These are phyloP conservation scores for Centruroides sculpturatus DNA, from an alignment of 1,140 invertebrate genomes.

Conservation along the genomic window DNA sequence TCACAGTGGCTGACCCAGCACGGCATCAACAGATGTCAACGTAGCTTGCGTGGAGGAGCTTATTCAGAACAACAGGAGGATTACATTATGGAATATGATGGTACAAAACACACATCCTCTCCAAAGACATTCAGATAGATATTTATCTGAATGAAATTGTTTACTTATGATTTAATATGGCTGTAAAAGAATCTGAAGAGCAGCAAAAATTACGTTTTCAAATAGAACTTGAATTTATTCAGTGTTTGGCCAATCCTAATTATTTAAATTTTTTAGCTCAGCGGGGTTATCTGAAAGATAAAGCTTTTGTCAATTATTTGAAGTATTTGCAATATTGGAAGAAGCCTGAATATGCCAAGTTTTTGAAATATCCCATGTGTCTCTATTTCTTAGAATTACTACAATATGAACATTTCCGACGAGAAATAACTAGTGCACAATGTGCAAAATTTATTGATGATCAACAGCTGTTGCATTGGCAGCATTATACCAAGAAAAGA, in stretches of 20 bases:
- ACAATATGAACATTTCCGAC: constrained; percentile 92
- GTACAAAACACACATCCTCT: too few relatives aligned
- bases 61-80: too few relatives aligned
- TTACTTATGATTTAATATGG: too few relatives aligned
- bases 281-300: constrained; percentile 89
- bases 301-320: constrained; percentile 87
- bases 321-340: constrained; percentile 98
- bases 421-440: constrained; percentile 86
- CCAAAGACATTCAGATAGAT: too few relatives aligned
- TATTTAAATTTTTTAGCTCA: constrained; percentile 98
- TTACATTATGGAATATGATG: too few relatives aligned
- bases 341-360: constrained; percentile 92
- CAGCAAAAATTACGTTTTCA: constrained; percentile 80
- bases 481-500: constrained; percentile 86
- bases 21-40: too few relatives aligned
- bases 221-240: constrained; percentile 96
- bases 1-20: too few relatives aligned
- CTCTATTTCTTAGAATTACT: constrained; percentile 90
- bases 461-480: constrained; percentile 94
- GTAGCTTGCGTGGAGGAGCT: too few relatives aligned
- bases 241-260: constrained; percentile 95
- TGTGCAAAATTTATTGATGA: constrained; percentile 98
- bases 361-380: constrained; percentile 93
- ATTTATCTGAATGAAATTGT: too few relatives aligned
- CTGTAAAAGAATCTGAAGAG: constrained; percentile 81